phyloP scores from a whole-genome alignment of 2,797 vertebrate genomes.

The Monodelphis domestica region DNA sequence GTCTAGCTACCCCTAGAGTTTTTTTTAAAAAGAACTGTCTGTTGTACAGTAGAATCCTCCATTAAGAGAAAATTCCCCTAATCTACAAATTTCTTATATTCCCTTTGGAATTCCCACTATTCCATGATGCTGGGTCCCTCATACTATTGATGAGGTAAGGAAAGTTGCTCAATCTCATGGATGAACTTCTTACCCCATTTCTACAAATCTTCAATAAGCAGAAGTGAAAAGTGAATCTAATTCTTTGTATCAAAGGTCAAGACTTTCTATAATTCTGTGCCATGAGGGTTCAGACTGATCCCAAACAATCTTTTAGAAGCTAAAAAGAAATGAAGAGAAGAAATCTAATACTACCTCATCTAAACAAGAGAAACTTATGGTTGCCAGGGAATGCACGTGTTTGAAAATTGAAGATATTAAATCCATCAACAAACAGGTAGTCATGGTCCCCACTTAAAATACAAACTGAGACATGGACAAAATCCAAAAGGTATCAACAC shows the following conservation, averaged over 20 bases:
- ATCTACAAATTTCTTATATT: not conserved
- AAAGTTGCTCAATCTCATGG: not conserved
- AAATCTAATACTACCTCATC: not conserved
- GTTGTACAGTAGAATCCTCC: not conserved
- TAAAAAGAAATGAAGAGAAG: not conserved
- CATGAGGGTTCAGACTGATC: not conserved
- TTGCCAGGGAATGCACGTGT: not conserved
- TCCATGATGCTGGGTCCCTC: not conserved
- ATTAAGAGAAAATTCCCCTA: not conserved
- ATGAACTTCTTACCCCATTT: not conserved
- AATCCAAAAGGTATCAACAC: not conserved
- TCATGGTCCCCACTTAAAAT: not conserved
- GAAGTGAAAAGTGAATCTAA: not conserved
- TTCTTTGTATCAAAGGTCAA: not conserved
- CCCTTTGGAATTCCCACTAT: not conserved
- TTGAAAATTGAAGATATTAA: not conserved
- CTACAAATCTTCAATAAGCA: not conserved
- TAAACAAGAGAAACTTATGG: not conserved
- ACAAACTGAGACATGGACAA: too few species aligned
- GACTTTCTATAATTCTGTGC: not conserved
- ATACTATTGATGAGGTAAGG: not conserved
- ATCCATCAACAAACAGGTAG: not conserved
- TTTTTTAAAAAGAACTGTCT: too few species aligned
- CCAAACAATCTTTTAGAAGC: not conserved
- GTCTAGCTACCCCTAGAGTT: too few species aligned